phyloP scores from a whole-genome alignment of 2,113 vertebrate genomes.

The Diglossa brunneiventris region DNA sequence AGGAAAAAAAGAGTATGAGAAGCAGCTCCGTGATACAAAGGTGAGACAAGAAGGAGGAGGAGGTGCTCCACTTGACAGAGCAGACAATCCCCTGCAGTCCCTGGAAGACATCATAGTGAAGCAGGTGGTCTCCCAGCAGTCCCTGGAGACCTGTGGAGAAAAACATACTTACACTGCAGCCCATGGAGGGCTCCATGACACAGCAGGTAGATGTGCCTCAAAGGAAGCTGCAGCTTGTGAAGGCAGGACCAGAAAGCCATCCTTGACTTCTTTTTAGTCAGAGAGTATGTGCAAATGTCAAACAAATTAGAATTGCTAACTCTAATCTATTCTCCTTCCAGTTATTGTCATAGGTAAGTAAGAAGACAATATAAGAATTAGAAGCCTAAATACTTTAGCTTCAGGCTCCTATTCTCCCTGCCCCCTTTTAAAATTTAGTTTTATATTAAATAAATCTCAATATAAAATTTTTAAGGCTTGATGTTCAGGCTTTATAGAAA shows the following conservation, averaged over 20 bases:
- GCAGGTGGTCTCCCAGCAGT: not conserved
- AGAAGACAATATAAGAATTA: not conserved
- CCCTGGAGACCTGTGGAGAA: not conserved
- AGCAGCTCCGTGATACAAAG: not conserved
- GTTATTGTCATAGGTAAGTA: not conserved
- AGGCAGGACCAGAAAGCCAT: not conserved
- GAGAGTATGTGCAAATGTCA: not conserved
- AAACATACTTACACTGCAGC: not conserved
- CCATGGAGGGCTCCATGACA: fast-evolving
- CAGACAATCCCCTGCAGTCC: not conserved
- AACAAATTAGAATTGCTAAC: not conserved
- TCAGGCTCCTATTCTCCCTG: not conserved
- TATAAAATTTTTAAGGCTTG: not conserved
- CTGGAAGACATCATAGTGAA: not conserved
- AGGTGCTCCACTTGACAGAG: fast-evolving
- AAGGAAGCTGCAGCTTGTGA: not conserved
- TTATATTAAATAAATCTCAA: not conserved
- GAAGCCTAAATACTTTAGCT: not conserved
- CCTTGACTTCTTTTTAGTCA: not conserved
- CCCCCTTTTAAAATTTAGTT: not conserved
- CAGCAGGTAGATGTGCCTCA: not conserved
- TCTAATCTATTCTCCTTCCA: not conserved
- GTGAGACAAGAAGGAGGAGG: not conserved
- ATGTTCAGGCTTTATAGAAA: not conserved
- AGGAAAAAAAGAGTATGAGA: not conserved